Evolutionary conservation across 1,140 invertebrate genomes (phyloP).

Genomic region (Trachymyrmex cornetzi): DNA sequence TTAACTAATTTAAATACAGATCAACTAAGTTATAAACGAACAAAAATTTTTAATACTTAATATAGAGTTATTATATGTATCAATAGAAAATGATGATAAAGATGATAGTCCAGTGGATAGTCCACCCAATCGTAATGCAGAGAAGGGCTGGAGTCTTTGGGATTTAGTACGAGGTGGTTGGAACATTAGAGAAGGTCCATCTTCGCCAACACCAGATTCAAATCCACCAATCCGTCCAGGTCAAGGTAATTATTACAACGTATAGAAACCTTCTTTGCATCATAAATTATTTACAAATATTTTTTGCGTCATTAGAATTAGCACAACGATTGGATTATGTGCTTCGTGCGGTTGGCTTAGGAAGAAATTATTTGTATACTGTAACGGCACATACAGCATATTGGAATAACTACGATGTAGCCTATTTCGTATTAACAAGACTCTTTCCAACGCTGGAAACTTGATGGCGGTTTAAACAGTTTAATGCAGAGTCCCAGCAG

Average conservation of each 20-base stretch:
- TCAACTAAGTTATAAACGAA: not conserved
- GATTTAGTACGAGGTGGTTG: slow-evolving; percentile 85
- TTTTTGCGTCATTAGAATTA: slow-evolving; percentile 85
- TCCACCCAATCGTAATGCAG: slow-evolving; percentile 79
- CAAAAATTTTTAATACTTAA: too few relatives aligned
- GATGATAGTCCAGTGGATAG: slow-evolving; percentile 81
- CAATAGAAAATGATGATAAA: slow-evolving; percentile 81
- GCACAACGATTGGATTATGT: slow-evolving; percentile 90
- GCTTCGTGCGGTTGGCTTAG: slow-evolving; percentile 88
- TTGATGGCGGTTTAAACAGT: slow-evolving; percentile 82
- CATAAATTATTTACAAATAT: not conserved
- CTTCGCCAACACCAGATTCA: slow-evolving; percentile 83
- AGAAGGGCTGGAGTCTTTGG: slow-evolving; percentile 87
- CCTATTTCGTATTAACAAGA: slow-evolving; percentile 90
- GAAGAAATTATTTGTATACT: slow-evolving; percentile 89
- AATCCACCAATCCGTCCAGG: slow-evolving; percentile 84
- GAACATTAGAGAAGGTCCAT: slow-evolving; percentile 84
- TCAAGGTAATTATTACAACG: slow-evolving; percentile 78
- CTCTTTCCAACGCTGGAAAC: slow-evolving; percentile 88
- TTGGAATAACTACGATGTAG: slow-evolving; percentile 91
- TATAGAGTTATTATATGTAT: slow-evolving; percentile 21
- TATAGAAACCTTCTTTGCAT: not conserved
- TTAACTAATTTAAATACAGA: too few relatives aligned
- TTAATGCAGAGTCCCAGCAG: slow-evolving; percentile 67
- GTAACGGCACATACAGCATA: slow-evolving; percentile 91